These are phyloP conservation scores for Sminthurides bifidus DNA, from an alignment of 1,140 invertebrate species.

Conservation along the genomic window DNA sequence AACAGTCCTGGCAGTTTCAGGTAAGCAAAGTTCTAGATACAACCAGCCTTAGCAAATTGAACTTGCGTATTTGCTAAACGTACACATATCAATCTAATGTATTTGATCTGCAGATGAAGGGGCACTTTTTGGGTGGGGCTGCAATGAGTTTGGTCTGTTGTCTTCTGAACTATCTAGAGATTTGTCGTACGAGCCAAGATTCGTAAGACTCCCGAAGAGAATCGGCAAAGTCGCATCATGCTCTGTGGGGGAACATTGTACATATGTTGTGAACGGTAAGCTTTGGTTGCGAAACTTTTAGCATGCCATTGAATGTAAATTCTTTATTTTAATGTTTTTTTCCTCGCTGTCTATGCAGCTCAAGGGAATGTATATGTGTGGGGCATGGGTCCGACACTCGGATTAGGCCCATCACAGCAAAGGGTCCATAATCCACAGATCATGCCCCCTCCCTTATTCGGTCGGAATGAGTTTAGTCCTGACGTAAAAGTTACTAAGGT, in stretches of 20 bases:
- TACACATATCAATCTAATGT: neutral
- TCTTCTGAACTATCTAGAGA: slow-evolving; percentile 19
- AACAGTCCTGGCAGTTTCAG: slow-evolving; percentile 78
- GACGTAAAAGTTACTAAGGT: slow-evolving; percentile 53
- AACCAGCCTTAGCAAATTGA: neutral
- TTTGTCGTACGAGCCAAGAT: slow-evolving; percentile 47
- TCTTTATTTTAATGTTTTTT: slow-evolving; percentile 6
- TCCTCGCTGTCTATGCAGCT: slow-evolving; percentile 43
- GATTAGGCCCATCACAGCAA: slow-evolving; percentile 66
- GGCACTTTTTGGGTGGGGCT: slow-evolving; percentile 94
- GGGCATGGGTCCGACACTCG: slow-evolving; percentile 78
- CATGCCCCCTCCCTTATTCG: slow-evolving; percentile 70
- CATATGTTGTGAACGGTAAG: slow-evolving; percentile 67
- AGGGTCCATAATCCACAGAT: slow-evolving; percentile 50
- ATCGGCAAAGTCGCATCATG: slow-evolving; percentile 68
- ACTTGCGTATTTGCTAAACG: neutral
- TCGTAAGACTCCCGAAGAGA: slow-evolving; percentile 47
- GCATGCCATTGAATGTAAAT: neutral
- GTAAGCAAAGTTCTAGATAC: slow-evolving; percentile 40
- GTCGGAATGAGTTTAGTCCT: slow-evolving; percentile 64
- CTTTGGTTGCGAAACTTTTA: neutral
- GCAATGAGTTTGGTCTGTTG: slow-evolving; percentile 85
- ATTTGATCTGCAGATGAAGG: slow-evolving; percentile 57
- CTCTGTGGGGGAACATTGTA: slow-evolving; percentile 75
- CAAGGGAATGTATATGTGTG: slow-evolving; percentile 74